A percentile compares a stretch with the other conserved stretches of the same genome.
Conservation (phyloP, 1,140 invertebrate genomes). For the Drosophila murphyi region DNA sequence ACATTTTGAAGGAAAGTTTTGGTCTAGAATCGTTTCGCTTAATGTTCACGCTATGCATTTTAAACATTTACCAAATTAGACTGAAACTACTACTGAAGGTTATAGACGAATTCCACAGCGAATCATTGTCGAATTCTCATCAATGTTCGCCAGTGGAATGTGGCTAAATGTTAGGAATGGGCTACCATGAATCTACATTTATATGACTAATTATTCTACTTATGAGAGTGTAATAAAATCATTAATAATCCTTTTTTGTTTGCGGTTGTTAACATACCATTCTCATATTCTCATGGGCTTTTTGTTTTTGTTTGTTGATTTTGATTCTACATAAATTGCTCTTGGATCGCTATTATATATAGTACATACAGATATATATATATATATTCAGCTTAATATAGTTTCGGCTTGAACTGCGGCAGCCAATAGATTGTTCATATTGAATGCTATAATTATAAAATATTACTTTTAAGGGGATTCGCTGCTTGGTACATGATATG, state of each 20-base stretch:
- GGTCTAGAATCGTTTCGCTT: constrained; percentile 45
- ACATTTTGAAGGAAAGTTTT: constrained; percentile 67
- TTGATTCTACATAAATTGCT: constrained; percentile 61
- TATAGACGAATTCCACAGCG: constrained; percentile 26
- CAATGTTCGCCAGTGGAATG: background rate
- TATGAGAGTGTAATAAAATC: constrained; percentile 54
- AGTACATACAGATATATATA: background rate
- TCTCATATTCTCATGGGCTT: constrained; percentile 29
- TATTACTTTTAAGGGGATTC: constrained; percentile 17
- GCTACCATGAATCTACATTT: constrained; percentile 43
- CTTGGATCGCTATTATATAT: constrained; percentile 21
- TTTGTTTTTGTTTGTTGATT: constrained; percentile 12
- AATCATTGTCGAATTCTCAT: background rate
- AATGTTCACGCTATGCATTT: constrained; percentile 36
- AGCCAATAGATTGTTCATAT: constrained; percentile 71
- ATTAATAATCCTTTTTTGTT: constrained; percentile 13
- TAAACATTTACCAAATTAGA: constrained; percentile 48
- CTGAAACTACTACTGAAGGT: constrained; percentile 45
- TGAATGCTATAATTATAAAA: constrained; percentile 4
- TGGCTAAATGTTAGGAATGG: constrained; percentile 38
- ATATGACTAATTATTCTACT: constrained; percentile 34
- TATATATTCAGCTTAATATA: background rate
- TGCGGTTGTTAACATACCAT: constrained; percentile 38
- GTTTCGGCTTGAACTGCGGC: constrained; percentile 22
- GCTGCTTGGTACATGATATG: constrained; percentile 64